Percentiles rank a stretch among this genome's conserved stretches.
Evolutionary conservation across 2,888 invertebrate species (phyloP).

Genomic region (Cecidostiba fungosa): DNA sequence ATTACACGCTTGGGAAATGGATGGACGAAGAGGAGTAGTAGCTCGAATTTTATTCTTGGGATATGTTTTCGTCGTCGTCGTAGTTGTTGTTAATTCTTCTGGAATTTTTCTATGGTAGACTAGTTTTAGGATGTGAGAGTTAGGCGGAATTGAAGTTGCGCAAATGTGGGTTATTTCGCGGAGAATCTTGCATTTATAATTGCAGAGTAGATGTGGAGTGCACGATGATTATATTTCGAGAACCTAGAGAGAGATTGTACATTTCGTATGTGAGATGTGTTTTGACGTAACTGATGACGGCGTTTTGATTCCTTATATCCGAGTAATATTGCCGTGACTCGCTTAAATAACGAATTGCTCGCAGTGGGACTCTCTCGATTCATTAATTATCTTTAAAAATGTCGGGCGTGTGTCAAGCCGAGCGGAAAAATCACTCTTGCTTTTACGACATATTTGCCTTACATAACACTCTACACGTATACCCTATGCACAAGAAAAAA

Average conservation of each 20-base stretch:
- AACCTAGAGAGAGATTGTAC: neutral
- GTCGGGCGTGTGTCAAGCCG: neutral
- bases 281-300: neutral
- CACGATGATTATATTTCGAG: neutral
- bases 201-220: neutral
- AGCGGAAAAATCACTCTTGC: slow-evolving; percentile 16
- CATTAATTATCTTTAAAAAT: slow-evolving; percentile 10
- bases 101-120: neutral
- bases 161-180: neutral
- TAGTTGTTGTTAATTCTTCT: neutral
- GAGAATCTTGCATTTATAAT: slow-evolving; percentile 9
- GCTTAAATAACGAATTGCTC: neutral
- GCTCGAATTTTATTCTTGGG: neutral
- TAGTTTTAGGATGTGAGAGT: neutral
- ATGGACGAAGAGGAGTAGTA: slow-evolving; percentile 26
- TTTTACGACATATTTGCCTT: neutral
- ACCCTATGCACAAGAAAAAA: too few relatives aligned
- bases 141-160: slow-evolving; percentile 1
- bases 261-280: neutral
- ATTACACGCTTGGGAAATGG: slow-evolving; percentile 54
- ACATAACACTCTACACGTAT: neutral
- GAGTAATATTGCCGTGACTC: neutral
- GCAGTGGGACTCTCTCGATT: neutral
- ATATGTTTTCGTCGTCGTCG: slow-evolving; percentile 18
- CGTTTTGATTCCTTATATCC: neutral